Conservation (phyloP, 2,113 vertebrate species). For the Saiga tatarica region DNA sequence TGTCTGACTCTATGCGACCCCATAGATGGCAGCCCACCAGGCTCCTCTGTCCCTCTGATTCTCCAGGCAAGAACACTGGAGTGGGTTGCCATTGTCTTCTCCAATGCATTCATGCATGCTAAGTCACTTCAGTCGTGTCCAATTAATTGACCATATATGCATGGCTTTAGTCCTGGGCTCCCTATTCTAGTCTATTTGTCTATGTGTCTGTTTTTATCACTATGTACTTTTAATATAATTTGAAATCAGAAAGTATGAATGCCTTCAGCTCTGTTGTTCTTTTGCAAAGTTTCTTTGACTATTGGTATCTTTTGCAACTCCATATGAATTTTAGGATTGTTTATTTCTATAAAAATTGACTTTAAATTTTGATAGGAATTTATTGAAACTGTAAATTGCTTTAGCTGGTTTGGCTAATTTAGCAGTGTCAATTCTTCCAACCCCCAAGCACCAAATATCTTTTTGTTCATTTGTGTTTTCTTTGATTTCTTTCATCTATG, state of each 20-base stretch:
- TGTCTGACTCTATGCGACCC: not conserved
- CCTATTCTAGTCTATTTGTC: not conserved
- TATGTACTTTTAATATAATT: not conserved
- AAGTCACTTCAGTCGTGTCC: not conserved
- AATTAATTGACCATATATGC: not conserved
- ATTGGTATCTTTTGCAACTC: not conserved
- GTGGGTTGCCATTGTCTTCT: not conserved
- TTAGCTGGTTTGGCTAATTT: not conserved
- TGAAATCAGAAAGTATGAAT: not conserved
- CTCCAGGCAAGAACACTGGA: not conserved
- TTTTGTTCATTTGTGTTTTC: not conserved
- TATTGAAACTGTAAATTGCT: not conserved
- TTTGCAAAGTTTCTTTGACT: not conserved
- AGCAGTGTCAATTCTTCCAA: not conserved
- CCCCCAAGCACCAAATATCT: not conserved
- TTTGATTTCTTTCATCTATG: not conserved
- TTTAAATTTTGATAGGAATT: not conserved
- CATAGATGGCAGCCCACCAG: not conserved
- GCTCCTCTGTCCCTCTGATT: not conserved
- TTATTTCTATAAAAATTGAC: not conserved
- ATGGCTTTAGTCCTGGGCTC: not conserved
- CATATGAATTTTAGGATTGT: not conserved
- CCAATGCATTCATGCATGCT: not conserved
- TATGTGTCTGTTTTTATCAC: not conserved
- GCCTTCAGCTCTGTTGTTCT: not conserved